phyloP scores from a whole-genome alignment of 2,797 vertebrate genomes.

The Arctocebus calabarensis region DNA sequence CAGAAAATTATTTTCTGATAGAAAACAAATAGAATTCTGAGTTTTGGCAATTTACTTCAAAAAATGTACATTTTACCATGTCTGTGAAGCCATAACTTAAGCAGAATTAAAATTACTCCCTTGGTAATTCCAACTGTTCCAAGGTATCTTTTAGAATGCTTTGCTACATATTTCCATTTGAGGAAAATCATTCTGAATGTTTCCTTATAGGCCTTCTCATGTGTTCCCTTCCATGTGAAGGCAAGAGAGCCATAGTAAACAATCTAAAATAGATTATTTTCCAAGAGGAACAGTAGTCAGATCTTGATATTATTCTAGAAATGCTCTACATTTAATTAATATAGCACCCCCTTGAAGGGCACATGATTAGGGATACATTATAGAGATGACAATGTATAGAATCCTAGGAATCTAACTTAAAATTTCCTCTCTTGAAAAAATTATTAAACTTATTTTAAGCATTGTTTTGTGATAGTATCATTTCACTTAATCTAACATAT shows the following conservation, averaged over 20 bases:
- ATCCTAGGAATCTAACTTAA: not conserved
- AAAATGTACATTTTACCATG: not conserved
- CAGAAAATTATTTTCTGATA: not conserved
- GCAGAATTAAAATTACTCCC: not conserved
- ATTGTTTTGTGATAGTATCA: not conserved
- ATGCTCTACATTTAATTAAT: not conserved
- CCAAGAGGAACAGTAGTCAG: not conserved
- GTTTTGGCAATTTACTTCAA: not conserved
- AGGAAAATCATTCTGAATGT: not conserved
- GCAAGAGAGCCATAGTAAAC: not conserved
- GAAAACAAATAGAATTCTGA: slow-evolving; percentile 11
- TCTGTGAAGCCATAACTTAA: not conserved
- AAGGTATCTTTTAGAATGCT: not conserved
- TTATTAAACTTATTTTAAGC: slow-evolving; percentile 30
- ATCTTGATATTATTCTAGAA: slow-evolving; percentile 29
- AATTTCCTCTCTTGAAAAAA: slow-evolving; percentile 53
- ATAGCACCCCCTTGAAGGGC: not conserved
- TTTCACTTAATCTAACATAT: slow-evolving; percentile 5
- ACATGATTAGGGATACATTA: not conserved
- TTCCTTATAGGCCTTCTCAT: not conserved
- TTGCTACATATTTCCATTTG: not conserved
- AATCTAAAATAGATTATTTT: slow-evolving; percentile 15
- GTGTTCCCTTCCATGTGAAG: not conserved
- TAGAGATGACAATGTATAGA: not conserved
- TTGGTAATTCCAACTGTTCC: not conserved